phyloP scores from a whole-genome alignment of 2,113 vertebrate genomes.

The Myrmecophaga tridactyla region DNA sequence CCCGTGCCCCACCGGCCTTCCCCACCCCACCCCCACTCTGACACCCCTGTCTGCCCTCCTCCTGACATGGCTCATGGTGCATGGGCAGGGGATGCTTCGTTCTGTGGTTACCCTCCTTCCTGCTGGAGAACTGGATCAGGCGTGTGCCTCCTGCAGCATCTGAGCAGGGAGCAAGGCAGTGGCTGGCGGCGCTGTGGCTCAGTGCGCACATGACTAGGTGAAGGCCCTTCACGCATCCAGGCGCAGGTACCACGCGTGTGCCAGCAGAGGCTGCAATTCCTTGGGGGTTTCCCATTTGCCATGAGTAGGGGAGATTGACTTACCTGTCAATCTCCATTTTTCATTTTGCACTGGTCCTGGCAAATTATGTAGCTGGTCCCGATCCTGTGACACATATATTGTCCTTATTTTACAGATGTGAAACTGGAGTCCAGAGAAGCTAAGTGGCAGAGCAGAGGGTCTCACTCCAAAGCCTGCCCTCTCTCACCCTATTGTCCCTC shows the following conservation, averaged over 20 bases:
- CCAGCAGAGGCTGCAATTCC: background rate
- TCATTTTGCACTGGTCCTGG: background rate
- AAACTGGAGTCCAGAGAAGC: background rate
- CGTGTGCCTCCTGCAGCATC: background rate
- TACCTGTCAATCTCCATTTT: background rate
- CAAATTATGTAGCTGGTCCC: background rate
- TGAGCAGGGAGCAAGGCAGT: background rate
- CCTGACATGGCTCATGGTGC: background rate
- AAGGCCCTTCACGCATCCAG: background rate
- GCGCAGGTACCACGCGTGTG: background rate
- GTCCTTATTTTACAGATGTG: background rate
- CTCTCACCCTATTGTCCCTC: background rate
- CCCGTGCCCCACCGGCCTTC: background rate
- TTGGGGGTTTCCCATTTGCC: background rate
- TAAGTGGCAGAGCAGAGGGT: background rate
- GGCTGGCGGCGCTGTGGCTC: background rate
- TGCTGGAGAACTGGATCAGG: background rate
- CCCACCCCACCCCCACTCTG: background rate
- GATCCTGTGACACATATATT: background rate
- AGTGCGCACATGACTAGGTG: background rate
- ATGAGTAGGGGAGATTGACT: background rate
- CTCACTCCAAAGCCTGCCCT: background rate
- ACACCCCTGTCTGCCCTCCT: background rate
- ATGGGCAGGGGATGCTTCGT: background rate
- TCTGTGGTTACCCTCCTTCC: background rate